Percentiles rank a stretch among this genome's conserved stretches.
Evolutionary conservation across 2,888 invertebrate genomes (phyloP).

Genomic region (Melieria picta): DNA sequence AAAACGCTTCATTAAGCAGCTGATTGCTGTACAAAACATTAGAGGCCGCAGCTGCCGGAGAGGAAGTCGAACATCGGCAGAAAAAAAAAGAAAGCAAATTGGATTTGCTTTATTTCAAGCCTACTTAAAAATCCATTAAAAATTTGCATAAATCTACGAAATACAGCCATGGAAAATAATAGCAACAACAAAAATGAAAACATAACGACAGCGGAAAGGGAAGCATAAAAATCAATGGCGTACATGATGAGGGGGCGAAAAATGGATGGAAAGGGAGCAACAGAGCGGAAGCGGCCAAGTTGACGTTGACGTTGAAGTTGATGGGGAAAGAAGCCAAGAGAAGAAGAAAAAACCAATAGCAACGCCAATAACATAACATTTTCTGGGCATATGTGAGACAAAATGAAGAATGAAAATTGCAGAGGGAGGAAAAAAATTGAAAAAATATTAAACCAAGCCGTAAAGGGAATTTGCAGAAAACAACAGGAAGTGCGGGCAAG

Average conservation of each 20-base stretch:
- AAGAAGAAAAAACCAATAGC: too few species aligned
- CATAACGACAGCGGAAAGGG: not conserved
- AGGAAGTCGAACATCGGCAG: not conserved
- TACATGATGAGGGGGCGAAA: not conserved
- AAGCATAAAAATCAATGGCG: constrained; percentile 9
- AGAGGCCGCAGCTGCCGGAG: not conserved
- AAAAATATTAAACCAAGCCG: too few species aligned
- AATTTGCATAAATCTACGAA: constrained; percentile 53
- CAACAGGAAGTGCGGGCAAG: not conserved
- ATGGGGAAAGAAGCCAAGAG: not conserved
- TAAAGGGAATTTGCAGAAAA: not conserved
- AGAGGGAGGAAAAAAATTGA: too few species aligned
- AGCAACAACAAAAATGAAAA: not conserved
- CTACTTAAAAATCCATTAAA: constrained; percentile 61
- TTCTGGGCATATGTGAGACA: not conserved
- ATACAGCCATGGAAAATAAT: not conserved
- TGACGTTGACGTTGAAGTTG: not conserved
- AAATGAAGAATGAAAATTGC: not conserved
- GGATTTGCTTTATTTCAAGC: constrained; percentile 53
- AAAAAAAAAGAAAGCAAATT: constrained; percentile 19
- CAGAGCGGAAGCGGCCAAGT: not conserved
- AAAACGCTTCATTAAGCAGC: not conserved
- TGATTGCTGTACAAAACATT: not conserved
- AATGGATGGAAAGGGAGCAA: too few species aligned
- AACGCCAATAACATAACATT: too few species aligned